Evolutionary conservation across 92 coral and sea anemone species (phyloP).

Genomic region (Palythoa heliodiscus): DNA sequence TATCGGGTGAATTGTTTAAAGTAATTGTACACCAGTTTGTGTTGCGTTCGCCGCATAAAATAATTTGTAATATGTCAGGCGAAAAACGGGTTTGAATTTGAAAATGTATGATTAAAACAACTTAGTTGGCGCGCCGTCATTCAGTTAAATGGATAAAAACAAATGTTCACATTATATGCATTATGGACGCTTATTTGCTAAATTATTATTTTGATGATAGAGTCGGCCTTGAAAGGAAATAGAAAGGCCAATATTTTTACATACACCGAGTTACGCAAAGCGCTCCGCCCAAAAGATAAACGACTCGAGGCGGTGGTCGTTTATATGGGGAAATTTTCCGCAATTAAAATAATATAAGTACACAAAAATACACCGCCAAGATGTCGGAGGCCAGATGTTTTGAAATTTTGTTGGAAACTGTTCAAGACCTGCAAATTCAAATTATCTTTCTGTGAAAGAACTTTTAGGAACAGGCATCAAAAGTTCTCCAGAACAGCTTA

Average conservation of each 20-base stretch:
- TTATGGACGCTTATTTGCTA: slow-evolving; percentile 30
- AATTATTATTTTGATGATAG: slow-evolving; percentile 32
- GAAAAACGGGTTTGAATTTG: slow-evolving; percentile 34
- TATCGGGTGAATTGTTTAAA: slow-evolving; percentile 31
- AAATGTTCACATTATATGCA: slow-evolving; percentile 8
- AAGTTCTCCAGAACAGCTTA: background rate
- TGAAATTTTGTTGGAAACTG: background rate
- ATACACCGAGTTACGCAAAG: slow-evolving; percentile 16
- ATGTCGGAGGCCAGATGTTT: slow-evolving; percentile 21
- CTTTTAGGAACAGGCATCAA: background rate
- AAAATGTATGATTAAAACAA: slow-evolving; percentile 23
- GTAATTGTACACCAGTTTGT: slow-evolving; percentile 32
- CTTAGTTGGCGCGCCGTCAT: background rate
- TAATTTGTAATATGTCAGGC: slow-evolving; percentile 16
- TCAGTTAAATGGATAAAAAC: slow-evolving; percentile 6
- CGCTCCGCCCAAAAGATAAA: slow-evolving; percentile 45
- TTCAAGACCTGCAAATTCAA: slow-evolving; percentile 11
- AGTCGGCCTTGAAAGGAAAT: slow-evolving; percentile 26
- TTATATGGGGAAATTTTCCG: slow-evolving; percentile 30
- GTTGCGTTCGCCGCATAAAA: slow-evolving; percentile 9
- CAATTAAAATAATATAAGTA: slow-evolving; percentile 21
- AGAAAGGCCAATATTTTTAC: slow-evolving; percentile 29
- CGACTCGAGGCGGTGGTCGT: slow-evolving; percentile 33
- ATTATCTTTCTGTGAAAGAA: background rate
- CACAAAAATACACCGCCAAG: background rate